These are phyloP conservation scores for Microcebus jonahi DNA, from an alignment of 2,113 vertebrate species.

Conservation along the genomic window DNA sequence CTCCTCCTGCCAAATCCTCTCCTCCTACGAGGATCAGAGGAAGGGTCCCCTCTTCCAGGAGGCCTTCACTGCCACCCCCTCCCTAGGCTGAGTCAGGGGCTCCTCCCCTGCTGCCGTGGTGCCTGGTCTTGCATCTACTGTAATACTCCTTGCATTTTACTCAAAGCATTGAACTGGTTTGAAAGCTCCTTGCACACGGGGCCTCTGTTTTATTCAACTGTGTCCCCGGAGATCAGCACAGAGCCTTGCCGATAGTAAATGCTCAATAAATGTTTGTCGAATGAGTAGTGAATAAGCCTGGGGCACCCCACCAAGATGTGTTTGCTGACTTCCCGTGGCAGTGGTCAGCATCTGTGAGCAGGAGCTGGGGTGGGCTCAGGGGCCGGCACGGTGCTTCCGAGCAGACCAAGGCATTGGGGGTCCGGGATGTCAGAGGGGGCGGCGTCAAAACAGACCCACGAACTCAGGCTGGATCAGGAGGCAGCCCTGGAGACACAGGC, in stretches of 20 bases:
- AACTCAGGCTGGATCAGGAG: background rate
- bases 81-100: background rate
- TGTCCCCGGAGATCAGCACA: background rate
- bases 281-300: background rate
- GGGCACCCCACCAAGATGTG: background rate
- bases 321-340: background rate
- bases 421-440: background rate
- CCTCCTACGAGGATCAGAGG: background rate
- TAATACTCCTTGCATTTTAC: background rate
- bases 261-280: background rate
- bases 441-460: background rate
- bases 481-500: fast-evolving
- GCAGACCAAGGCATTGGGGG: background rate
- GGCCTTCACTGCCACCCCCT: background rate
- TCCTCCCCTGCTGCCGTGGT: background rate
- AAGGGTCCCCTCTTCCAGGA: background rate
- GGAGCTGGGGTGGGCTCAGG: background rate
- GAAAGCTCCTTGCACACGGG: background rate
- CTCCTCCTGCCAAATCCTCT: background rate
- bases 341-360: background rate
- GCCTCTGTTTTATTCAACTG: background rate
- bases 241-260: background rate
- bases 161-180: background rate
- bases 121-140: background rate
- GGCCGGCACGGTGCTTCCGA: background rate